phyloP scores from a whole-genome alignment of 2,797 vertebrate species.

The Myioborus melanocephalus region DNA sequence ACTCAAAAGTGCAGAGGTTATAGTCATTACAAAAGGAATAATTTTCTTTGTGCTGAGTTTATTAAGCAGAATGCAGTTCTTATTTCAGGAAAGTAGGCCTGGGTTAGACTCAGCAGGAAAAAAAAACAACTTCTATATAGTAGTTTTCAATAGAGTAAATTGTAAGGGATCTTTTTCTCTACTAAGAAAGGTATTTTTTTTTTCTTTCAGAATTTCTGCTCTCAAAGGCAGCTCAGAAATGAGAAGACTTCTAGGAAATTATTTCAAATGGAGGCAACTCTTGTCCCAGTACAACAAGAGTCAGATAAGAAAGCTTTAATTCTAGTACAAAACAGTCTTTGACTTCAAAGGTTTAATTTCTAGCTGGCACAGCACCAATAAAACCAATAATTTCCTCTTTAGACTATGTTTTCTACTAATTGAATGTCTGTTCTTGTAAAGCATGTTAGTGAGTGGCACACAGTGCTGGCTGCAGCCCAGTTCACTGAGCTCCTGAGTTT shows the following conservation, averaged over 20 bases:
- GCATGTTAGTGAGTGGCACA: background rate
- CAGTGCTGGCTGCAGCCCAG: background rate
- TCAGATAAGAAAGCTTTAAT: slow-evolving; percentile 33
- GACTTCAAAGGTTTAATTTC: slow-evolving; percentile 44
- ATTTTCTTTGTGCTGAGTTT: background rate
- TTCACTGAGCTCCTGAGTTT: background rate
- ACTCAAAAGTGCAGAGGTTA: background rate
- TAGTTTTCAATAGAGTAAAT: background rate
- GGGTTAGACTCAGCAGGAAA: background rate
- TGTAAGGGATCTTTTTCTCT: background rate
- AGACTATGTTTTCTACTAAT: slow-evolving; percentile 29
- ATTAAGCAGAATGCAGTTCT: background rate
- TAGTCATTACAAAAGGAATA: background rate
- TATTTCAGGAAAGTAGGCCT: background rate
- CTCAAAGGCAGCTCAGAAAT: background rate
- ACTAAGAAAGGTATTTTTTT: background rate
- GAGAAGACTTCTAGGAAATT: background rate
- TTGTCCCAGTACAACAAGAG: background rate
- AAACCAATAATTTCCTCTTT: slow-evolving; percentile 1
- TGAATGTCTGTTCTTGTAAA: slow-evolving; percentile 17
- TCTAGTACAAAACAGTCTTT: background rate
- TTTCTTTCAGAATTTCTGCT: background rate
- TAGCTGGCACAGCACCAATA: background rate
- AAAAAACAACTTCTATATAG: background rate
- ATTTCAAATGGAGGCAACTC: background rate